Evolutionary conservation across 2,888 invertebrate genomes (phyloP).

Genomic region (Parascotia fuliginaria): DNA sequence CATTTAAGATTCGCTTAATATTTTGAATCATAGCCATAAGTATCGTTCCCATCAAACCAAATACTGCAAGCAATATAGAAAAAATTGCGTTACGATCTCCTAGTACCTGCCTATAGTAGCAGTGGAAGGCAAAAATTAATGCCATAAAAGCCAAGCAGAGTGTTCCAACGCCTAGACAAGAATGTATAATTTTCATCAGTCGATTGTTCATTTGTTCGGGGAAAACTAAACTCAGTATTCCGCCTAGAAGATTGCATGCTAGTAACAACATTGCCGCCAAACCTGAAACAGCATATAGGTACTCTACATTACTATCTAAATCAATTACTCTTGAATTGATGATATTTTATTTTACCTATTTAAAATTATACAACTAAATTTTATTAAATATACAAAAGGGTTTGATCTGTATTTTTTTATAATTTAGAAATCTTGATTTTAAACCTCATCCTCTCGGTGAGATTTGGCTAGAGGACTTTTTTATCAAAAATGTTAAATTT

Average conservation of each 20-base stretch:
- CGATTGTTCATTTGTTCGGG: conserved; percentile 24
- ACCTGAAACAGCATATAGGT: conserved; percentile 67
- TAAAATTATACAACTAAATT: too few species aligned
- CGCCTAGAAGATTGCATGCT: conserved; percentile 57
- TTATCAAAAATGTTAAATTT: background rate
- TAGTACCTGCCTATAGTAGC: conserved; percentile 22
- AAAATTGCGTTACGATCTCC: conserved; percentile 47
- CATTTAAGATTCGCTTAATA: conserved; percentile 19
- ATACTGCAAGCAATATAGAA: conserved; percentile 49
- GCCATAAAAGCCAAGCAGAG: conserved; percentile 53
- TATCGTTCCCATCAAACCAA: conserved; percentile 56
- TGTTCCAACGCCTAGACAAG: conserved; percentile 49
- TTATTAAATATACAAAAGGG: too few species aligned
- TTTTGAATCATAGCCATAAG: conserved; percentile 38
- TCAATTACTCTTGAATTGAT: too few species aligned
- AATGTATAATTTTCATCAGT: conserved; percentile 46
- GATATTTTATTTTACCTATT: too few species aligned
- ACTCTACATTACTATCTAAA: background rate
- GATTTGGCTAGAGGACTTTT: too few species aligned
- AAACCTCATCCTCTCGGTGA: too few species aligned
- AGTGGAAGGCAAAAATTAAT: conserved; percentile 52
- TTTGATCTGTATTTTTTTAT: too few species aligned
- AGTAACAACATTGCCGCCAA: conserved; percentile 60
- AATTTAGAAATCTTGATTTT: too few species aligned
- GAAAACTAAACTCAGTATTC: conserved; percentile 49